These are phyloP conservation scores for Larimichthys crocea DNA, from an alignment of 2,113 vertebrate genomes.

Conservation along the genomic window DNA sequence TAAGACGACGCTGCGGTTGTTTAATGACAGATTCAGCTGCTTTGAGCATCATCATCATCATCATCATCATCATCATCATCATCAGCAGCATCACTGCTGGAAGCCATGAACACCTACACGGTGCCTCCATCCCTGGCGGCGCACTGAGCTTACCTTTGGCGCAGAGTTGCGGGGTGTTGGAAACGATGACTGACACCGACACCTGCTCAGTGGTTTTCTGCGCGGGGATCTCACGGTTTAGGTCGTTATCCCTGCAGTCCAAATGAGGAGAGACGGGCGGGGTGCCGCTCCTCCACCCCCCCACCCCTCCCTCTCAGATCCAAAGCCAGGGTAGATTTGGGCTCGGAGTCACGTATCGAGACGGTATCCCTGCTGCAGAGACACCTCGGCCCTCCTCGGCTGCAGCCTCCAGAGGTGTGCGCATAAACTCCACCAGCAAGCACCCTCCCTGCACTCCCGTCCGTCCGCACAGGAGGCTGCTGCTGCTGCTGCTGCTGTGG, in stretches of 20 bases:
- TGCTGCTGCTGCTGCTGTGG: conserved; percentile 13
- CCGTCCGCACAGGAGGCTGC: conserved; percentile 28
- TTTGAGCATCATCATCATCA: conserved; percentile 25
- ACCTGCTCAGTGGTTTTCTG: conserved; percentile 40
- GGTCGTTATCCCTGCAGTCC: conserved; percentile 74
- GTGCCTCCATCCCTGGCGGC: neutral
- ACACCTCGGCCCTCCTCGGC: conserved; percentile 39
- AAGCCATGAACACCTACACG: conserved; percentile 40
- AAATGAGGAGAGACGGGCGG: conserved; percentile 74
- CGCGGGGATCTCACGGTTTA: conserved; percentile 42
- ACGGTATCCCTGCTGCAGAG: conserved; percentile 68
- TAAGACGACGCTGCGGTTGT: conserved; percentile 38
- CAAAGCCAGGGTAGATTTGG: conserved; percentile 41
- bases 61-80: neutral
- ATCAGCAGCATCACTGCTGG: conserved; percentile 11
- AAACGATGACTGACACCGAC: conserved; percentile 23
- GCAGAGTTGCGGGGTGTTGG: conserved; percentile 70
- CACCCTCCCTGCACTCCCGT: conserved; percentile 32
- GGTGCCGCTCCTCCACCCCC: conserved; percentile 61
- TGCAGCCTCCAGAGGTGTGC: conserved; percentile 55
- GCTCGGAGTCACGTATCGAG: conserved; percentile 64
- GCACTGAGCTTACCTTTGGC: conserved; percentile 77
- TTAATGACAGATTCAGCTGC: conserved; percentile 42
- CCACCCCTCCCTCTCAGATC: conserved; percentile 31
- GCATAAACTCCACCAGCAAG: conserved; percentile 21